Conservation (phyloP, 1,140 invertebrate genomes). For the Diorhabda carinulata region DNA sequence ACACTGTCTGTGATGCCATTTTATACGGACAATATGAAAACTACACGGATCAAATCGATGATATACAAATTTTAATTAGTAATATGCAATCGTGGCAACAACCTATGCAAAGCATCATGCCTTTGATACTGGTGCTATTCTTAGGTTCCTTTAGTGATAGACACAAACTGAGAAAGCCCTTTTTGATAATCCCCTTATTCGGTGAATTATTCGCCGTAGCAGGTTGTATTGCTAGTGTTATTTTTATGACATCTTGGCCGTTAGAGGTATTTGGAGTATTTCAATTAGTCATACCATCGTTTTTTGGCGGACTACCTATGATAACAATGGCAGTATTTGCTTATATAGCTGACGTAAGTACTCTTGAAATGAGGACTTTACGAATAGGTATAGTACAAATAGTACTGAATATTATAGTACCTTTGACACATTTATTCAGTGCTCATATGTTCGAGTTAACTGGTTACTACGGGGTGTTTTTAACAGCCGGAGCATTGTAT, state of each 20-base stretch:
- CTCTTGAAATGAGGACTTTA: conserved; percentile 53
- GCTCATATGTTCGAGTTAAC: conserved; percentile 36
- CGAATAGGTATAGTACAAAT: conserved; percentile 55
- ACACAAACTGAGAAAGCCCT: conserved; percentile 60
- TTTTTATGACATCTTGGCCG: conserved; percentile 52
- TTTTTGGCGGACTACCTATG: conserved; percentile 55
- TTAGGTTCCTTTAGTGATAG: conserved; percentile 63
- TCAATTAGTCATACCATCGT: conserved; percentile 53
- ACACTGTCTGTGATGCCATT: conserved; percentile 48
- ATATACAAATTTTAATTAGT: conserved; percentile 42
- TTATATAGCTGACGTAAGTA: conserved; percentile 57
- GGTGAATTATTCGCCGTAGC: conserved; percentile 54
- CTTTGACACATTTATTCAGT: conserved; percentile 37
- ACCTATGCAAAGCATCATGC: conserved; percentile 46
- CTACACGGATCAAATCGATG: conserved; percentile 31
- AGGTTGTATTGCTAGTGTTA: conserved; percentile 53
- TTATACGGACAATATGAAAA: conserved; percentile 43
- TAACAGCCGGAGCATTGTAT: conserved; percentile 33
- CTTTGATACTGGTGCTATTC: conserved; percentile 58
- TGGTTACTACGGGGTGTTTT: conserved; percentile 39
- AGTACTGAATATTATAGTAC: conserved; percentile 45
- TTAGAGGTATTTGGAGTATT: conserved; percentile 54
- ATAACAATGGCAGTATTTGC: conserved; percentile 56
- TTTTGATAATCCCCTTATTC: conserved; percentile 57
- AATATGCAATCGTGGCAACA: conserved; percentile 45